These are phyloP conservation scores for Ascaphus truei DNA, from an alignment of 2,113 vertebrate species.

Conservation along the genomic window DNA sequence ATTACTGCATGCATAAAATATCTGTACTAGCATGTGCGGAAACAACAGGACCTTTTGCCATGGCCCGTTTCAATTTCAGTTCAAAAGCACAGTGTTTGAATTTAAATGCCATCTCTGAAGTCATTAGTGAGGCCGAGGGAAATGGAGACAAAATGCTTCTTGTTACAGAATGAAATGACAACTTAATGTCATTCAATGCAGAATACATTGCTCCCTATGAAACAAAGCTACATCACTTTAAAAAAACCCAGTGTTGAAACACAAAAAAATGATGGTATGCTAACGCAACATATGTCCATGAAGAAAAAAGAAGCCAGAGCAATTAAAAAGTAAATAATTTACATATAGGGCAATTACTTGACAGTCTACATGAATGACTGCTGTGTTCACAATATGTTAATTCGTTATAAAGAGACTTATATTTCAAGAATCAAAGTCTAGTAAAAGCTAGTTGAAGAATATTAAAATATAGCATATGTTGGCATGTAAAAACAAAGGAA, in stretches of 20 bases:
- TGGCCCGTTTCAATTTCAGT: background rate
- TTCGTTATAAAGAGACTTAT: too few relatives aligned
- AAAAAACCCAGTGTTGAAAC: too few relatives aligned
- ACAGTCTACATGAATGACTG: too few relatives aligned
- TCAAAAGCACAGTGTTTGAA: constrained; percentile 13
- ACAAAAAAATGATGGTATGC: background rate
- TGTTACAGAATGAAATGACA: background rate
- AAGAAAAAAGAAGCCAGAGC: too few relatives aligned
- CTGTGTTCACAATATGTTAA: too few relatives aligned
- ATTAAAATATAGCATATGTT: too few relatives aligned
- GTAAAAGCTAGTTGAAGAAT: too few relatives aligned
- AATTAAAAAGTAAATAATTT: too few relatives aligned
- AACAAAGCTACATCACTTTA: background rate
- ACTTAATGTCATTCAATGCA: background rate
- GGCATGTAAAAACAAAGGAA: too few relatives aligned
- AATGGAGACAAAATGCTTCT: constrained; percentile 14
- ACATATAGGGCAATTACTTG: too few relatives aligned
- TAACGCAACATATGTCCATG: too few relatives aligned
- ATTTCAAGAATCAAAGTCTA: too few relatives aligned
- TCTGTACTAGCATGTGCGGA: background rate
- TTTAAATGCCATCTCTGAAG: constrained; percentile 17
- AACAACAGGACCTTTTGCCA: background rate
- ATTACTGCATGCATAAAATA: background rate
- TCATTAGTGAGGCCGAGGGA: background rate
- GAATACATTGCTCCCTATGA: background rate